phyloP scores from a whole-genome alignment of 92 coral and sea anemone genomes.

The Epizoanthus stellaris region DNA sequence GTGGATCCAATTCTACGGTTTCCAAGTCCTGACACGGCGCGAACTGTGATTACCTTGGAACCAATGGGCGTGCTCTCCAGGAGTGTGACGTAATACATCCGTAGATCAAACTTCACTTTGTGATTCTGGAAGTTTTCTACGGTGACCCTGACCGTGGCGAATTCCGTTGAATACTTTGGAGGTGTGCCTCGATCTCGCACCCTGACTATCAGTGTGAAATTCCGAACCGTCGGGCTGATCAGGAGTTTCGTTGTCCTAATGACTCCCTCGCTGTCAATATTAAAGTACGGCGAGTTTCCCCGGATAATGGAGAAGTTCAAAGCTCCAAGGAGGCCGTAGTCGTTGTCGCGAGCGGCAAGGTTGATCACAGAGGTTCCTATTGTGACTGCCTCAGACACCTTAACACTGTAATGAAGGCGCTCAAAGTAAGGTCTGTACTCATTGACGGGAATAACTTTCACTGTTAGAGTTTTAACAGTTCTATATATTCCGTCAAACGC shows the following conservation, averaged over 20 bases:
- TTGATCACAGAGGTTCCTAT: conserved; percentile 75
- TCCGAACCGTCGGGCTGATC: conserved; percentile 51
- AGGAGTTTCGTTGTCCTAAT: conserved; percentile 61
- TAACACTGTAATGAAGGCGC: conserved; percentile 63
- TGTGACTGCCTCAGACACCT: conserved; percentile 82
- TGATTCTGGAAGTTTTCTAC: conserved; percentile 58
- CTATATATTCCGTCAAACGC: conserved; percentile 73
- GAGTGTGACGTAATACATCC: conserved; percentile 63
- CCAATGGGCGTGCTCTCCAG: conserved; percentile 74
- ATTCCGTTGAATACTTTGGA: conserved; percentile 55
- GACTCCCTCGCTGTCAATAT: conserved; percentile 74
- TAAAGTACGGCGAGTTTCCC: conserved; percentile 63
- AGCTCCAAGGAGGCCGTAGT: conserved; percentile 68
- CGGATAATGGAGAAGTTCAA: conserved; percentile 64
- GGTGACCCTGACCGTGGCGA: conserved; percentile 62
- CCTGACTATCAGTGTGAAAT: conserved; percentile 58
- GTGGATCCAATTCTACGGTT: conserved; percentile 31
- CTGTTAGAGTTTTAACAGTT: conserved; percentile 39
- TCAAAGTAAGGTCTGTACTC: conserved; percentile 80
- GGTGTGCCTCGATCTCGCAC: conserved; percentile 81
- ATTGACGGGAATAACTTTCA: conserved; percentile 70
- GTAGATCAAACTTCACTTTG: conserved; percentile 81
- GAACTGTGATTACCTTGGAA: conserved; percentile 71
- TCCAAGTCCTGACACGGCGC: conserved; percentile 75
- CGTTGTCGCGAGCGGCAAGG: conserved; percentile 72